Evolutionary conservation across 2,888 invertebrate species (phyloP).

Genomic region (Acrobasis repandana): DNA sequence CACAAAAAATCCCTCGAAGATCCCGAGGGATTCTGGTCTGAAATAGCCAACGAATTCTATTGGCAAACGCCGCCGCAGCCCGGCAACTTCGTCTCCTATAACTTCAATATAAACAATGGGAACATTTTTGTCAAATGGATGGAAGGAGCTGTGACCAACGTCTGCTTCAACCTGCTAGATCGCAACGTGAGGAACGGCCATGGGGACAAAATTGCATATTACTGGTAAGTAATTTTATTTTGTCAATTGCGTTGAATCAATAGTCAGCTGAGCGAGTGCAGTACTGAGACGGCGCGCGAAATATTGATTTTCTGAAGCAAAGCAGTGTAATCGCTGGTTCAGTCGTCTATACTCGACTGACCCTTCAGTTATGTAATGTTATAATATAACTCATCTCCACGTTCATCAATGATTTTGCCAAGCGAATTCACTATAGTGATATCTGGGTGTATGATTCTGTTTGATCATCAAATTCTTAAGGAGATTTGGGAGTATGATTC

Average conservation of each 20-base stretch:
- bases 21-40: conserved; percentile 96
- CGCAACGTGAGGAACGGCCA: conserved; percentile 93
- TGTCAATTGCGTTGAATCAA: conserved; percentile 51
- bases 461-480: no score
- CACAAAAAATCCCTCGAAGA: conserved; percentile 93
- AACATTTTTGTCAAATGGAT: conserved; percentile 96
- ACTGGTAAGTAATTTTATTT: conserved; percentile 88
- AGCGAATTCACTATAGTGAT: conserved; percentile 1
- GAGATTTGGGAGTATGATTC: not conserved
- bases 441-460: not conserved
- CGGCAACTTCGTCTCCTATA: conserved; percentile 92
- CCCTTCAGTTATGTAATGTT: conserved; percentile 22
- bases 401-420: conserved; percentile 5
- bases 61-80: conserved; percentile 92
- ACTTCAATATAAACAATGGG: conserved; percentile 95
- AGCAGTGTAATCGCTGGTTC: conserved; percentile 27
- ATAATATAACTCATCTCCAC: conserved; percentile 19
- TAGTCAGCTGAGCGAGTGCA: conserved; percentile 69
- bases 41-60: conserved; percentile 95
- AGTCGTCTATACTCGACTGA: conserved; percentile 17
- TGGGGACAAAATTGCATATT: conserved; percentile 96
- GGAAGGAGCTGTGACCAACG: conserved; percentile 96
- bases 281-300: conserved; percentile 66
- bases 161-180: conserved; percentile 97
- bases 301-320: conserved; percentile 64